These are phyloP conservation scores for Vanacampus margaritifer DNA, from an alignment of 2,113 vertebrate species.

Conservation along the genomic window DNA sequence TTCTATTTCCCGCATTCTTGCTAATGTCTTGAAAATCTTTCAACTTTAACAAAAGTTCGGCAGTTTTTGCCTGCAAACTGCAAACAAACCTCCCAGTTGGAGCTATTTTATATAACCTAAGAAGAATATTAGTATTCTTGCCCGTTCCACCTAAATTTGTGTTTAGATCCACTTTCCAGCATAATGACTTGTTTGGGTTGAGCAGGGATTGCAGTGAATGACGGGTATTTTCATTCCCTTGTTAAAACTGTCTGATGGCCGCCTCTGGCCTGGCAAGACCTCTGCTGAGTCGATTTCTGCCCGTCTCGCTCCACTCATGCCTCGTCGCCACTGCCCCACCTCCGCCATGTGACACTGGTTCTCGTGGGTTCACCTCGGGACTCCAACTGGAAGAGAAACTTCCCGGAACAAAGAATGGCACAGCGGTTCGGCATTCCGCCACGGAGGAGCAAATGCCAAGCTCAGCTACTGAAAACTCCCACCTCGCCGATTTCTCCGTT, in stretches of 20 bases:
- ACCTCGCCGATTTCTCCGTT: too few relatives aligned
- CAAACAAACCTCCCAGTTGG: too few relatives aligned
- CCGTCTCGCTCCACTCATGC: constrained; percentile 19
- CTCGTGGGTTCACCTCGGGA: constrained; percentile 27
- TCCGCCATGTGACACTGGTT: constrained; percentile 42
- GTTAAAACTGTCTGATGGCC: constrained; percentile 38
- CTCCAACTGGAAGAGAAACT: constrained; percentile 37
- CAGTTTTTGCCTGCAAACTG: not conserved
- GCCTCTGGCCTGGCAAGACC: constrained; percentile 20
- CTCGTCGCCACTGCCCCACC: constrained; percentile 21
- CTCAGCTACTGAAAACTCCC: not conserved
- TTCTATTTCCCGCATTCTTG: not conserved
- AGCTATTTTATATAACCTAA: not conserved
- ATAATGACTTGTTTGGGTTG: constrained; percentile 28
- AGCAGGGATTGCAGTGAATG: constrained; percentile 32
- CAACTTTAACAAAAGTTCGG: not conserved
- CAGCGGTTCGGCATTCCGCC: constrained; percentile 46
- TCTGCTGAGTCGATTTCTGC: constrained; percentile 11
- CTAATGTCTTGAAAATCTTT: not conserved
- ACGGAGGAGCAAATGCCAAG: constrained; percentile 48
- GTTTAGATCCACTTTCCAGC: constrained; percentile 36
- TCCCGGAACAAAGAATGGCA: constrained; percentile 45
- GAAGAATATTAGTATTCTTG: constrained; percentile 3
- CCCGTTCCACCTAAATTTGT: constrained; percentile 17
- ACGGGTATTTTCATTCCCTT: constrained; percentile 34